A percentile compares a stretch with the other conserved stretches of the same genome.
phyloP scores from a whole-genome alignment of 2,888 invertebrate species.

The Eupithecia pulchellata region DNA sequence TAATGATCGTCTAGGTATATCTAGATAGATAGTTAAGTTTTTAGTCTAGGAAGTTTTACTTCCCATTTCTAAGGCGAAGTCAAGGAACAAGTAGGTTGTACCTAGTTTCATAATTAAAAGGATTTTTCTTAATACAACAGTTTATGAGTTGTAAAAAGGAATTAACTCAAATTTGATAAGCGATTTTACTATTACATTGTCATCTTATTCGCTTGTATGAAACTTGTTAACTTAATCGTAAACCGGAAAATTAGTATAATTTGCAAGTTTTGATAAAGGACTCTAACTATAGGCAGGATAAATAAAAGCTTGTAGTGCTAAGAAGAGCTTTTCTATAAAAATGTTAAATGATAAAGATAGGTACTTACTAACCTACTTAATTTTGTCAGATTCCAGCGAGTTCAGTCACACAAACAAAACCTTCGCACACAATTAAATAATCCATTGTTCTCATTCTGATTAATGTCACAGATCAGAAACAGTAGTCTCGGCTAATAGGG shows the following conservation, averaged over 20 bases:
- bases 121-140: too few species aligned
- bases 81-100: too few species aligned
- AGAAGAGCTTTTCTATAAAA: neutral
- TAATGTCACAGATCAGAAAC: conserved; percentile 42
- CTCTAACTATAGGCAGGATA: too few species aligned
- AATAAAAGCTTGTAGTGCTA: neutral
- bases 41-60: neutral
- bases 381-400: neutral
- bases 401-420: conserved; percentile 12
- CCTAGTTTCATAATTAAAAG: too few species aligned
- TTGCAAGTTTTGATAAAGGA: neutral
- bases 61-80: too few species aligned
- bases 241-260: neutral
- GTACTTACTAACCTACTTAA: neutral
- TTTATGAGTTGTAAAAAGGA: too few species aligned
- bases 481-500: conserved; percentile 38
- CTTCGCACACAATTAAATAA: conserved; percentile 34
- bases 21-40: too few species aligned
- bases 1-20: too few species aligned
- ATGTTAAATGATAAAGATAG: neutral
- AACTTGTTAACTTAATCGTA: neutral
- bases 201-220: neutral
- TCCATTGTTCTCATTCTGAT: conserved; percentile 40
- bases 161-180: too few species aligned
- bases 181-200: neutral